These are phyloP conservation scores for Montipora capricornis DNA, from an alignment of 64 coral and sea anemone species.

Conservation along the genomic window DNA sequence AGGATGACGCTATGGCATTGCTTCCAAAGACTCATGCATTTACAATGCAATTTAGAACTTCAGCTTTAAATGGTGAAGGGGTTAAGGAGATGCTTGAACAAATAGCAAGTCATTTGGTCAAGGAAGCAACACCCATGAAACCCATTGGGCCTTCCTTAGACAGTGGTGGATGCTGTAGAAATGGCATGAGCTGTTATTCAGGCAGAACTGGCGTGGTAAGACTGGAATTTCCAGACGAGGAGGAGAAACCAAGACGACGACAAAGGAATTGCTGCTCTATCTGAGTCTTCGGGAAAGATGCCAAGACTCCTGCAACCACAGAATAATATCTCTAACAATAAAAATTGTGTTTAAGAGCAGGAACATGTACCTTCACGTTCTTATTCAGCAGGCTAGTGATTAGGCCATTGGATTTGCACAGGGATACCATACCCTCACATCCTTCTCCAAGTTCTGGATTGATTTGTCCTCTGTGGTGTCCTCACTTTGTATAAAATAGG, in stretches of 20 bases:
- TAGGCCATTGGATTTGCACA: too few relatives aligned
- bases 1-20: not conserved
- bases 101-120: not conserved
- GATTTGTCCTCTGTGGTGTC: too few relatives aligned
- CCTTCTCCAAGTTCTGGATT: too few relatives aligned
- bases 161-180: not conserved
- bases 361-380: too few relatives aligned
- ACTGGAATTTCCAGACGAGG: not conserved
- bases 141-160: not conserved
- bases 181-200: not conserved
- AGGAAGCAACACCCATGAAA: conserved; percentile 44
- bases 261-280: not conserved
- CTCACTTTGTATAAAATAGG: too few relatives aligned
- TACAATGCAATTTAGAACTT: conserved; percentile 17
- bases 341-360: too few relatives aligned
- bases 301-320: too few relatives aligned
- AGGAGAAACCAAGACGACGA: not conserved
- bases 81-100: not conserved
- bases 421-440: too few relatives aligned
- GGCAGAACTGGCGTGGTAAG: not conserved
- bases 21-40: not conserved
- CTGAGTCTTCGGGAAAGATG: not conserved
- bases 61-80: conserved; percentile 1
- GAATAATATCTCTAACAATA: too few relatives aligned
- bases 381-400: too few relatives aligned